Conservation (phyloP, 1,140 invertebrate species). For the Pteromalus puparum region DNA sequence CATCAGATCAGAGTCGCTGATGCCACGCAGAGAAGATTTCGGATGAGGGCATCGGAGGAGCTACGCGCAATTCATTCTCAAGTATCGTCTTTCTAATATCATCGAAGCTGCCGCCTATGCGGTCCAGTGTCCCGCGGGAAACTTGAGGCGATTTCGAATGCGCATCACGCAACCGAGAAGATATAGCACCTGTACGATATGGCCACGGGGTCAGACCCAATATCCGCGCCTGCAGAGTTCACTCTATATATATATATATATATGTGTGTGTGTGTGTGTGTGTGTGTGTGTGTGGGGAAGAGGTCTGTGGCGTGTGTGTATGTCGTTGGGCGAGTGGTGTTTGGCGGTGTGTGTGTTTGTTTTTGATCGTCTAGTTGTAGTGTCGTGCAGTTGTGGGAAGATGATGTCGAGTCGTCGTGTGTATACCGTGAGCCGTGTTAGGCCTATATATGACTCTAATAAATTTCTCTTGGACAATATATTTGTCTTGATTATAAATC, state of each 20-base stretch:
- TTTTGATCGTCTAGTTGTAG: too few species aligned
- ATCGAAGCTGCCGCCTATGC: background rate
- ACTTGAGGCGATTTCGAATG: slow-evolving; percentile 23
- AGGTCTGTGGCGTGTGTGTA: too few species aligned
- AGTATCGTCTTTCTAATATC: slow-evolving; percentile 29
- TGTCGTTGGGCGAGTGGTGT: too few species aligned
- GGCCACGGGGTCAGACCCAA: slow-evolving; percentile 2
- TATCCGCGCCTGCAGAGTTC: background rate
- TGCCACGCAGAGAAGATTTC: background rate
- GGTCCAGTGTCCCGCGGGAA: background rate
- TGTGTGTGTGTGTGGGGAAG: too few species aligned
- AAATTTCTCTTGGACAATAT: too few species aligned
- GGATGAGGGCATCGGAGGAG: background rate
- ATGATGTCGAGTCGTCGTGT: too few species aligned
- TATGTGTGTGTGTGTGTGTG: too few species aligned
- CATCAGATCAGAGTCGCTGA: background rate
- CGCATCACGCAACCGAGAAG: background rate
- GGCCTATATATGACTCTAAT: too few species aligned
- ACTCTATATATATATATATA: background rate
- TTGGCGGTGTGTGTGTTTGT: too few species aligned
- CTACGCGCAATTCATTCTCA: background rate
- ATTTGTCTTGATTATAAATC: too few species aligned
- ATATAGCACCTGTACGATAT: background rate
- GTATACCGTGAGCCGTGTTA: too few species aligned
- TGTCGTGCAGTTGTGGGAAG: too few species aligned